Conservation (phyloP, 2,797 vertebrate genomes). For the Gambusia yucatana region DNA sequence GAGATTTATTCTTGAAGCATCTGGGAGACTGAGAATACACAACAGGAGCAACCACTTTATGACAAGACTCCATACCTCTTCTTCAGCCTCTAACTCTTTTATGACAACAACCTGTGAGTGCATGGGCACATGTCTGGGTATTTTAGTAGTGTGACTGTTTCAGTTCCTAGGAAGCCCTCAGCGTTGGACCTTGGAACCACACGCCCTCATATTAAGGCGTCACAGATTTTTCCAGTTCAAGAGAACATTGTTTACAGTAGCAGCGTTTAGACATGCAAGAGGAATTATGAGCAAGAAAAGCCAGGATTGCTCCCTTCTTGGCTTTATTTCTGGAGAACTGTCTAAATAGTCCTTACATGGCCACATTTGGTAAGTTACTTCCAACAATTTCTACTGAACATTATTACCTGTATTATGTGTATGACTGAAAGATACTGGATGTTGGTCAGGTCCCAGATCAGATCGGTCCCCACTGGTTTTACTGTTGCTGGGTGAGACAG, state of each 20-base stretch:
- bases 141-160: neutral
- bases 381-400: neutral
- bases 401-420: neutral
- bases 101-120: neutral
- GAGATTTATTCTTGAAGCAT: too few relatives aligned
- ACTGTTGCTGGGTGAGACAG: conserved; percentile 53
- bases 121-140: neutral
- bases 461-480: conserved; percentile 13
- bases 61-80: neutral
- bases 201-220: neutral
- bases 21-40: too few relatives aligned
- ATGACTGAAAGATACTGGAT: neutral
- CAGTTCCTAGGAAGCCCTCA: conserved; percentile 25
- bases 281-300: neutral
- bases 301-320: neutral
- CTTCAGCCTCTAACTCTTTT: neutral
- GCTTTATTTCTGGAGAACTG: neutral
- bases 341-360: conserved; percentile 12
- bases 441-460: conserved; percentile 15
- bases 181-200: conserved; percentile 42
- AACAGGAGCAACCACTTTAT: neutral
- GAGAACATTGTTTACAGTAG: neutral
- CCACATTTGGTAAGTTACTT: conserved; percentile 27
- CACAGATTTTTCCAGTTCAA: neutral
- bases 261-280: neutral